A percentile compares a stretch with the other conserved stretches of the same genome.
Conservation (phyloP, 2,888 invertebrate species). For the Athripsodes cinereus region DNA sequence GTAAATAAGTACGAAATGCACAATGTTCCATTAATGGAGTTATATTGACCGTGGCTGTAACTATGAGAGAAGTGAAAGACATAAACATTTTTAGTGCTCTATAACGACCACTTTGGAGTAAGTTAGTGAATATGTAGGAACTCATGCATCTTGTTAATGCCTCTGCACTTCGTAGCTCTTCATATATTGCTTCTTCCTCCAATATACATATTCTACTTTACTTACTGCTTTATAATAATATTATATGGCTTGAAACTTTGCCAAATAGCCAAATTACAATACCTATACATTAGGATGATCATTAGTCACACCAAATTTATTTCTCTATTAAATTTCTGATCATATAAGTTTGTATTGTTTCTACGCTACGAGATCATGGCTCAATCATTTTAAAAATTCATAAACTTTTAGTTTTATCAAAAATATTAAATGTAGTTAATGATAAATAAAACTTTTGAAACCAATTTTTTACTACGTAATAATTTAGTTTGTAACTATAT, state of each 20-base stretch:
- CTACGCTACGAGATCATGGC: no score
- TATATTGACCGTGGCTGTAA: background rate
- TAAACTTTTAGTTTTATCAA: no score
- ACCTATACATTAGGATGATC: conserved; percentile 17
- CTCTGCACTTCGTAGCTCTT: conserved; percentile 1
- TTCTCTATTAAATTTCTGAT: background rate
- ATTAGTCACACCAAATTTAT: conserved; percentile 18
- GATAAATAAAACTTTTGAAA: no score
- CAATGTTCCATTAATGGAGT: background rate
- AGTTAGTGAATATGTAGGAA: conserved; percentile 1
- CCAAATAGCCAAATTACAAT: conserved; percentile 27
- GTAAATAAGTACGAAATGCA: background rate
- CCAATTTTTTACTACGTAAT: no score
- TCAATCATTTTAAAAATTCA: no score
- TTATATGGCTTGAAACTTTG: conserved; percentile 22
- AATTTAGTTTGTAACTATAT: no score
- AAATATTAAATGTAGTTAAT: no score
- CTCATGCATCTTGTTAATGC: conserved; percentile 11
- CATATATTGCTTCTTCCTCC: background rate
- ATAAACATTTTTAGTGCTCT: background rate
- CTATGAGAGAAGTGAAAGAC: background rate
- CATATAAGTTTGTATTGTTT: background rate
- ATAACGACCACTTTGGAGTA: background rate
- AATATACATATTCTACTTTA: background rate
- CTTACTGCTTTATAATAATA: conserved; percentile 17